phyloP scores from a whole-genome alignment of 2,888 invertebrate genomes.

The Ormyrus thymus region DNA sequence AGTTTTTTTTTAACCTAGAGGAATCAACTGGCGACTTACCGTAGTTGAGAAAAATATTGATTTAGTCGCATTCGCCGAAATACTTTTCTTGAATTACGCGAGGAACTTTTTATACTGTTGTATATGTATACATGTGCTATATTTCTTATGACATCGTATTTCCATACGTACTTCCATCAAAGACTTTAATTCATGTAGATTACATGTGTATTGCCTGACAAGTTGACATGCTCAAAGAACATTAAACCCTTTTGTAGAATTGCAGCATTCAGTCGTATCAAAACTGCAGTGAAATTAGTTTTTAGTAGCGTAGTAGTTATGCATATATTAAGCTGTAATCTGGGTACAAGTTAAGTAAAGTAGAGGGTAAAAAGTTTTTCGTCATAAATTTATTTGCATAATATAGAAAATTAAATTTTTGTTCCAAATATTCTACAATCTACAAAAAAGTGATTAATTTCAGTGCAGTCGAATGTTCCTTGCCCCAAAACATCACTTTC shows the following conservation, averaged over 20 bases:
- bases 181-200: conserved; percentile 16
- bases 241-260: conserved; percentile 19
- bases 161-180: conserved; percentile 4
- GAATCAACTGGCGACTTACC: conserved; percentile 13
- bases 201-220: conserved; percentile 35
- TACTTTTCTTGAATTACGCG: too few relatives aligned
- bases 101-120: too few relatives aligned
- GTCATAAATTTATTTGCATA: background rate
- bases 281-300: conserved; percentile 46
- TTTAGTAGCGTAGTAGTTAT: conserved; percentile 23
- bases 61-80: background rate
- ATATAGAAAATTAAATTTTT: conserved; percentile 3
- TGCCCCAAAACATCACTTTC: conserved; percentile 37
- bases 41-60: conserved; percentile 27
- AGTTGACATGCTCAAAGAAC: conserved; percentile 31
- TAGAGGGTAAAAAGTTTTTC: conserved; percentile 1
- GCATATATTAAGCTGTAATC: conserved; percentile 4
- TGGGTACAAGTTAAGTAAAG: conserved; percentile 18
- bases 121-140: too few relatives aligned
- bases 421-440: conserved; percentile 28
- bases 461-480: conserved; percentile 38
- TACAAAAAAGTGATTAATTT: conserved; percentile 44
- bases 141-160: too few relatives aligned
- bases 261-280: conserved; percentile 10
- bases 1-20: background rate